phyloP scores from a whole-genome alignment of 2,797 vertebrate species.

The Acipenser oxyrinchus region DNA sequence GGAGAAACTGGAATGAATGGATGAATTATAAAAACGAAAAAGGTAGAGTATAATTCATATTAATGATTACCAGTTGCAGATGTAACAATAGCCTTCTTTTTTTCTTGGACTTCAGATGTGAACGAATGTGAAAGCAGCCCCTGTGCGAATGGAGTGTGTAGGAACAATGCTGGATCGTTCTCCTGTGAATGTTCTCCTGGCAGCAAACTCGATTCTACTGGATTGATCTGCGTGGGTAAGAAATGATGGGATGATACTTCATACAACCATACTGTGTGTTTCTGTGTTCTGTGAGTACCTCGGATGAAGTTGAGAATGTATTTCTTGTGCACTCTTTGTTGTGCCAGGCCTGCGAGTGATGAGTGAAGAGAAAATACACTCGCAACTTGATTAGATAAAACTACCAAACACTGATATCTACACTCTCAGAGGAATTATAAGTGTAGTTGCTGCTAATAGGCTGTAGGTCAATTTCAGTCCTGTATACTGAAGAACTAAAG shows the following conservation, averaged over 20 bases:
- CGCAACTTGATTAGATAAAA: not conserved
- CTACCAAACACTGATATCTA: not conserved
- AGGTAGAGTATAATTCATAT: not conserved
- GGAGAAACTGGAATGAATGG: not conserved
- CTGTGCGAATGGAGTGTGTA: constrained; percentile 55
- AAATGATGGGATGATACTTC: not conserved
- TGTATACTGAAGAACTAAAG: too few relatives aligned
- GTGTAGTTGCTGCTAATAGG: too few relatives aligned
- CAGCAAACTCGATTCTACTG: constrained; percentile 56
- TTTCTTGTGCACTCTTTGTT: too few relatives aligned
- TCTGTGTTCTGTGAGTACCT: too few relatives aligned
- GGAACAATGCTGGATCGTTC: constrained; percentile 63
- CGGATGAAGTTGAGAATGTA: too few relatives aligned
- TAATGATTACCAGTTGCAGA: not conserved
- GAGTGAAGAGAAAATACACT: not conserved
- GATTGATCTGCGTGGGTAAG: constrained; percentile 58
- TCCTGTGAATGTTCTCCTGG: constrained; percentile 55
- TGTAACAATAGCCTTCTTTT: not conserved
- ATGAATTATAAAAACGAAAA: not conserved
- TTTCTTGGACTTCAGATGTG: constrained; percentile 44
- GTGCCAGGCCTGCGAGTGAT: not conserved
- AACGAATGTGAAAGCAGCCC: constrained; percentile 63
- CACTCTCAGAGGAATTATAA: too few relatives aligned
- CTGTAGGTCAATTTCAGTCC: too few relatives aligned
- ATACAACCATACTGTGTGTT: not conserved